These are phyloP conservation scores for Eonycteris spelaea DNA, from an alignment of 2,113 vertebrate species.

Conservation along the genomic window DNA sequence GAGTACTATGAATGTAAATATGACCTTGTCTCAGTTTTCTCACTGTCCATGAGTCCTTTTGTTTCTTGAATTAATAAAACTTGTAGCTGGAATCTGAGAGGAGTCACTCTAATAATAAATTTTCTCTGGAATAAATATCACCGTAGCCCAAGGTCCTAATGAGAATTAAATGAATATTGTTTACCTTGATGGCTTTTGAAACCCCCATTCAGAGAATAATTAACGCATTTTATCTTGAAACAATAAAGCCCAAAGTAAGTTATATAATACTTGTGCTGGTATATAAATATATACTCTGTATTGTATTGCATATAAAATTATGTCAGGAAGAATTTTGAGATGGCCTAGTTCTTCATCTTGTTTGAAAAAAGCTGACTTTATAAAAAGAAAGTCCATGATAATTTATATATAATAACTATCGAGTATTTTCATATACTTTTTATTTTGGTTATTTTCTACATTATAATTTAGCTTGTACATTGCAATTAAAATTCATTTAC, in stretches of 20 bases:
- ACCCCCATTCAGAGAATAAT: not conserved
- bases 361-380: not conserved
- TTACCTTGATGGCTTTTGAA: slow-evolving; percentile 18
- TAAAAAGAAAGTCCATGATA: not conserved
- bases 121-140: not conserved
- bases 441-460: not conserved
- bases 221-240: not conserved
- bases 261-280: not conserved
- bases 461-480: not conserved
- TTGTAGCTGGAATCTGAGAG: not conserved
- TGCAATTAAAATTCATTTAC: not conserved
- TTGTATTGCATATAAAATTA: not conserved
- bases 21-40: not conserved
- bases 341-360: not conserved
- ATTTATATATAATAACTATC: not conserved
- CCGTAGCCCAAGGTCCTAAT: not conserved
- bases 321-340: not conserved
- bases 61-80: not conserved
- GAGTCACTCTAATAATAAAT: not conserved
- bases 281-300: not conserved
- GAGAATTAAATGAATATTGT: not conserved
- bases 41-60: not conserved
- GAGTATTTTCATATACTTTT: not conserved
- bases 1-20: not conserved
- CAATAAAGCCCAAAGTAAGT: not conserved